A percentile compares a stretch with the other conserved stretches of the same genome.
Evolutionary conservation across 92 coral and sea anemone genomes (phyloP).

Genomic region (Desmophyllum pertusum): DNA sequence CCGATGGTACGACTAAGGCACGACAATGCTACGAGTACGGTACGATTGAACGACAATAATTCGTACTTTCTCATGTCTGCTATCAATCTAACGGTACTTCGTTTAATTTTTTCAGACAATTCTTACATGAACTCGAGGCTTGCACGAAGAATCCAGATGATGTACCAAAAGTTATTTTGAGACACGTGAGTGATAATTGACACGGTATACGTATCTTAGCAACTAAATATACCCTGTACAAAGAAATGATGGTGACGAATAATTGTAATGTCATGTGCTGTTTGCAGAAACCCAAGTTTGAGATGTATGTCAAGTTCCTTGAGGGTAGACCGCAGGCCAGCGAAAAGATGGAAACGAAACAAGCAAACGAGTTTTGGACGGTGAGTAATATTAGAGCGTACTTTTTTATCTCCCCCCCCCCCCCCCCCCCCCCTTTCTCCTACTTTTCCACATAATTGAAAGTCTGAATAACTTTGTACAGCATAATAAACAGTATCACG

Average conservation of each 20-base stretch:
- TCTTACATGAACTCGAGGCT: constrained; percentile 92
- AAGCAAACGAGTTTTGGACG: constrained; percentile 88
- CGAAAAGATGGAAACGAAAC: constrained; percentile 65
- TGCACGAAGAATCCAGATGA: constrained; percentile 86
- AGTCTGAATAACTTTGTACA: no score
- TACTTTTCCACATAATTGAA: no score
- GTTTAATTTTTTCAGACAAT: constrained; percentile 48
- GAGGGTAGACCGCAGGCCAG: constrained; percentile 83
- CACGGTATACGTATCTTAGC: background rate
- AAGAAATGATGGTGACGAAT: no score
- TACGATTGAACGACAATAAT: no score
- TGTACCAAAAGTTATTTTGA: constrained; percentile 72
- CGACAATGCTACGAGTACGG: no score
- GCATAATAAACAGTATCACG: no score
- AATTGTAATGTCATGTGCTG: background rate
- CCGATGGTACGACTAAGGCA: no score
- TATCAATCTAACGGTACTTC: no score
- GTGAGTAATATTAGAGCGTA: constrained; percentile 28
- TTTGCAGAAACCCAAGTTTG: constrained; percentile 80
- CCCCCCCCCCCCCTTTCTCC: no score
- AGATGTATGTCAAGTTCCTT: constrained; percentile 79
- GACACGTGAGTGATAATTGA: constrained; percentile 72
- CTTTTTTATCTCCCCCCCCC: no score
- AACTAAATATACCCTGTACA: no score
- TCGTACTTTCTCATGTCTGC: background rate